A percentile compares a stretch with the other conserved stretches of the same genome.
Conservation (phyloP, 2,888 invertebrate species). For the Dicyrtoma fusca region DNA sequence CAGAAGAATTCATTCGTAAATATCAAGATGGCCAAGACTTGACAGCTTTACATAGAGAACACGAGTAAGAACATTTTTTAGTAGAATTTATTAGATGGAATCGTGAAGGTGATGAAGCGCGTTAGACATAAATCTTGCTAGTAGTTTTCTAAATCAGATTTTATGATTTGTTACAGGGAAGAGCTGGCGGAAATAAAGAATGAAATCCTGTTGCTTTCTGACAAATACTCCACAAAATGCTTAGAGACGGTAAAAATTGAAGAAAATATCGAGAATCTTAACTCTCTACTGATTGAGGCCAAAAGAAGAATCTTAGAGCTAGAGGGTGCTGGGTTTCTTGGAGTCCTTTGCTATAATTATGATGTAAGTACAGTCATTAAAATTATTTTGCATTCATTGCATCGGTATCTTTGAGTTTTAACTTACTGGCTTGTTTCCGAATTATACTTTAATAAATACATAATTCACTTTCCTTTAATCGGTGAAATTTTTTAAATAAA, state of each 20-base stretch:
- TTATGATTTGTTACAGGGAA: slow-evolving; percentile 64
- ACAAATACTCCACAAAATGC: slow-evolving; percentile 82
- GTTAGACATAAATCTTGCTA: no score
- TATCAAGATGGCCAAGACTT: slow-evolving; percentile 62
- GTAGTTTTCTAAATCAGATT: no score
- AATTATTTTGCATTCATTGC: no score
- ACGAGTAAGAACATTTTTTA: no score
- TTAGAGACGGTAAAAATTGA: slow-evolving; percentile 62
- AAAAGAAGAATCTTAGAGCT: slow-evolving; percentile 53
- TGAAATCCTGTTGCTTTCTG: slow-evolving; percentile 85
- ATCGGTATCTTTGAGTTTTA: no score
- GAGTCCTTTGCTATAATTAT: slow-evolving; percentile 34
- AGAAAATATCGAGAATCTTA: slow-evolving; percentile 56
- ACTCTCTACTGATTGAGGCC: slow-evolving; percentile 59
- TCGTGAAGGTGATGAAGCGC: no score
- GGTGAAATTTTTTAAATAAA: no score
- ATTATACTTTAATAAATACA: no score
- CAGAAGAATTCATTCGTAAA: slow-evolving; percentile 81
- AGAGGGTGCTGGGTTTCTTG: slow-evolving; percentile 53
- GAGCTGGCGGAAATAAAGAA: slow-evolving; percentile 82
- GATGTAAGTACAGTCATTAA: slow-evolving; percentile 33
- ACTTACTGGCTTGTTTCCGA: no score
- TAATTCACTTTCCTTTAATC: no score
- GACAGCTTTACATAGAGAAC: slow-evolving; percentile 69
- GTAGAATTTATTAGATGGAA: no score